Conservation (phyloP, 2,888 invertebrate genomes). For the Macaria notata region DNA sequence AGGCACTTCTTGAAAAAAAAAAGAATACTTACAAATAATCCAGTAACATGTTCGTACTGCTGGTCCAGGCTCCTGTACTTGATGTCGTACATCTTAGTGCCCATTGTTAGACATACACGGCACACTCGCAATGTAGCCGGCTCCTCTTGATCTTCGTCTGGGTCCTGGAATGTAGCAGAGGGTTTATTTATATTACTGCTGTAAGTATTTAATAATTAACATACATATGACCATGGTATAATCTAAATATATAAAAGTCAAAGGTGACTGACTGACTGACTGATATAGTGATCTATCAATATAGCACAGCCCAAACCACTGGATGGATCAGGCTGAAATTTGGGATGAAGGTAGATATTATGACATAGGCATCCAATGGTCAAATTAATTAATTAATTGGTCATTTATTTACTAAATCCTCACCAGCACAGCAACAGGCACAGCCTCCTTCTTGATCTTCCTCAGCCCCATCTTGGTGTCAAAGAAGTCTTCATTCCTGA, state of each 20-base stretch:
- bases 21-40: conserved; percentile 48
- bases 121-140: conserved; percentile 35
- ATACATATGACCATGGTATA: too few species aligned
- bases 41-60: conserved; percentile 55
- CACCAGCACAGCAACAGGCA: conserved; percentile 51
- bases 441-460: conserved; percentile 54
- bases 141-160: conserved; percentile 14
- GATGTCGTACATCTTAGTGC: conserved; percentile 53
- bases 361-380: too few species aligned
- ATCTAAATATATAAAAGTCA: too few species aligned
- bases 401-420: not conserved
- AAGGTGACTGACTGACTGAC: too few species aligned
- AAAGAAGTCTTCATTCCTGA: conserved; percentile 57
- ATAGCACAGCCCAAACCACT: too few species aligned
- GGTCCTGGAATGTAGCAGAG: conserved; percentile 2
- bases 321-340: too few species aligned
- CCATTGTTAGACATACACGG: conserved; percentile 56
- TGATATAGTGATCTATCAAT: too few species aligned
- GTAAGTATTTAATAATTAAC: too few species aligned
- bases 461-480: conserved; percentile 54
- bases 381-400: too few species aligned
- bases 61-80: conserved; percentile 45
- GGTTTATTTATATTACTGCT: too few species aligned
- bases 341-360: too few species aligned
- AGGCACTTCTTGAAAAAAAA: too few species aligned